A percentile compares a stretch with the other conserved stretches of the same genome.
These are phyloP conservation scores for Hymenochirus boettgeri DNA, from an alignment of 2,113 vertebrate species.

Conservation along the genomic window DNA sequence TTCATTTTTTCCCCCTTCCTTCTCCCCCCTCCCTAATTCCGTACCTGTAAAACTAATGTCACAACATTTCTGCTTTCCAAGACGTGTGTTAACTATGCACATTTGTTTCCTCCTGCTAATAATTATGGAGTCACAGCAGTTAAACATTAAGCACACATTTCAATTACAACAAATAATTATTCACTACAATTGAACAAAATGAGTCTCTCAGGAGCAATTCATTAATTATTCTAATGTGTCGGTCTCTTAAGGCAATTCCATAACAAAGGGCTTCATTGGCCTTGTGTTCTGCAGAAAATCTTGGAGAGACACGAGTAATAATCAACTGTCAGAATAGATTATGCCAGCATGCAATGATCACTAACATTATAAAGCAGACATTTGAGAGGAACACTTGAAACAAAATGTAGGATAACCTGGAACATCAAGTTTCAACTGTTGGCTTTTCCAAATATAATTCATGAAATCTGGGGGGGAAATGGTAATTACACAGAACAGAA, in stretches of 20 bases:
- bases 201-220: constrained; percentile 6
- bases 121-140: constrained; percentile 3
- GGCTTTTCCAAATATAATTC: no score
- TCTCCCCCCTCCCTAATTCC: neutral
- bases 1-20: no score
- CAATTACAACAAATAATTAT: constrained; percentile 17
- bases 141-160: constrained; percentile 15
- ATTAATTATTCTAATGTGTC: constrained; percentile 14
- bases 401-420: neutral
- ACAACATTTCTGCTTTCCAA: neutral
- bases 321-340: neutral
- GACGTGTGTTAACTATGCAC: neutral
- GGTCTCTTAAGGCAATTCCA: constrained; percentile 11
- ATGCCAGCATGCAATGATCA: neutral
- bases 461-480: no score
- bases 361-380: constrained; percentile 4
- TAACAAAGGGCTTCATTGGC: constrained; percentile 4
- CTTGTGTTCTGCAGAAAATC: neutral
- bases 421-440: neutral
- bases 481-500: no score
- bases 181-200: constrained; percentile 17
- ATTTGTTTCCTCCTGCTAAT: neutral
- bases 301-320: neutral
- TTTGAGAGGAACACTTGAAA: constrained; percentile 1
- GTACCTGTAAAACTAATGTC: neutral